phyloP scores from a whole-genome alignment of 2,888 invertebrate genomes.

The Ephialtes manifestator region DNA sequence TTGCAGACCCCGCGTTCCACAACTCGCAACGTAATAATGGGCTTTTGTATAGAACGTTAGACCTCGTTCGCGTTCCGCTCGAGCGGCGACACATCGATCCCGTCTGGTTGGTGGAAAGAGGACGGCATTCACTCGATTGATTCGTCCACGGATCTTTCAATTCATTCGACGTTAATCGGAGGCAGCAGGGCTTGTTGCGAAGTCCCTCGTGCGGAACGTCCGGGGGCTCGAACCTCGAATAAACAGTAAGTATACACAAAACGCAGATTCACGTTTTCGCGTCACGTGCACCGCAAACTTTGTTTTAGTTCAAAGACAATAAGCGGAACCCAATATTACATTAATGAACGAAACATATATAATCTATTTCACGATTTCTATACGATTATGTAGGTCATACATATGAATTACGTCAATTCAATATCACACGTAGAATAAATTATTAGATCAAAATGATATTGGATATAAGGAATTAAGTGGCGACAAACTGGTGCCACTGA shows the following conservation, averaged over 20 bases:
- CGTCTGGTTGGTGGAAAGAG: slow-evolving; percentile 22
- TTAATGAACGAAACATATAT: background rate
- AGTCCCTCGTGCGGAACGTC: slow-evolving; percentile 36
- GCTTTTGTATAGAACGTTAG: slow-evolving; percentile 41
- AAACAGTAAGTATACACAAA: background rate
- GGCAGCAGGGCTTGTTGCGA: slow-evolving; percentile 24
- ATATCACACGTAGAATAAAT: slow-evolving; percentile 41
- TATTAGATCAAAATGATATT: slow-evolving; percentile 24
- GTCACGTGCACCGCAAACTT: background rate
- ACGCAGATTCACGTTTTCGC: slow-evolving; percentile 19
- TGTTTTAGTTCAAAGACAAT: background rate
- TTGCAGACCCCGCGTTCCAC: background rate
- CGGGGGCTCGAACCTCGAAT: background rate
- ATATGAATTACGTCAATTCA: slow-evolving; percentile 19
- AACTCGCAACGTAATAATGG: slow-evolving; percentile 40
- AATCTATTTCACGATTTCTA: background rate
- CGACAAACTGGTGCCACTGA: slow-evolving; percentile 19
- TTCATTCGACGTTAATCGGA: slow-evolving; percentile 46
- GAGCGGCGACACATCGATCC: slow-evolving; percentile 40
- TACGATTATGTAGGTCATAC: slow-evolving; percentile 7
- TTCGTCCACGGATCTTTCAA: slow-evolving; percentile 50
- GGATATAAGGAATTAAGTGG: slow-evolving; percentile 28
- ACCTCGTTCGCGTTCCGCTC: slow-evolving; percentile 56
- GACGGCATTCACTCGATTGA: slow-evolving; percentile 41
- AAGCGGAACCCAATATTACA: background rate